These are phyloP conservation scores for Aeoliscus strigatus DNA, from an alignment of 2,797 vertebrate species.

Conservation along the genomic window DNA sequence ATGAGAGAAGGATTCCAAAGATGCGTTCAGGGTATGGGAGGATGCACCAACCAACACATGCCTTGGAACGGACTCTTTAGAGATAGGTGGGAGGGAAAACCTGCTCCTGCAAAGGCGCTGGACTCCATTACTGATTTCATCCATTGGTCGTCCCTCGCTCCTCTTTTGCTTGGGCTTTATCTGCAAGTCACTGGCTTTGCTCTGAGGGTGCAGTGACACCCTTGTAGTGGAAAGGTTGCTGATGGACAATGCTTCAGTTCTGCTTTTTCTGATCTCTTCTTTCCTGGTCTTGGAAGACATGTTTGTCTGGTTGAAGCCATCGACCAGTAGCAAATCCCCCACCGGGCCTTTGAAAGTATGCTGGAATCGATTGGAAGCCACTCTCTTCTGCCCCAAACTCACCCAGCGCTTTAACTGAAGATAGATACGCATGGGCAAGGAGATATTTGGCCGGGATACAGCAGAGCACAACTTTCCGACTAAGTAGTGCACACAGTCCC, in stretches of 20 bases:
- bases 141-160: neutral
- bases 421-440: slow-evolving; percentile 69
- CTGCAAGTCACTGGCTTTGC: slow-evolving; percentile 4
- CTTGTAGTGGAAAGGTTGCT: neutral
- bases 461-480: slow-evolving; percentile 70
- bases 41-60: slow-evolving; percentile 26
- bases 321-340: slow-evolving; percentile 67
- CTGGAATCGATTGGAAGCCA: slow-evolving; percentile 16
- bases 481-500: slow-evolving; percentile 69
- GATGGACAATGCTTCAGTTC: slow-evolving; percentile 19
- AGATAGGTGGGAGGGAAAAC: slow-evolving; percentile 55
- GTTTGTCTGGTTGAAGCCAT: slow-evolving; percentile 68
- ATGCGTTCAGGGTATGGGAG: slow-evolving; percentile 30
- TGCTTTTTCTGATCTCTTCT: slow-evolving; percentile 20
- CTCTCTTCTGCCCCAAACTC: slow-evolving; percentile 50
- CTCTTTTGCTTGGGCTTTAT: slow-evolving; percentile 4
- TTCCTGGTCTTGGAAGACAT: slow-evolving; percentile 69
- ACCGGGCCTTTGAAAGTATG: slow-evolving; percentile 42
- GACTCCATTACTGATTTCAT: slow-evolving; percentile 6
- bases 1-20: slow-evolving; percentile 45
- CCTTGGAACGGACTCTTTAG: slow-evolving; percentile 22
- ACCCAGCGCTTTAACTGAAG: slow-evolving; percentile 73
- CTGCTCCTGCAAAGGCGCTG: slow-evolving; percentile 23
- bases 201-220: neutral
- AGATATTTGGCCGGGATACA: slow-evolving; percentile 59